phyloP scores from a whole-genome alignment of 2,797 vertebrate species.

The Enteromius thamalakanensis region DNA sequence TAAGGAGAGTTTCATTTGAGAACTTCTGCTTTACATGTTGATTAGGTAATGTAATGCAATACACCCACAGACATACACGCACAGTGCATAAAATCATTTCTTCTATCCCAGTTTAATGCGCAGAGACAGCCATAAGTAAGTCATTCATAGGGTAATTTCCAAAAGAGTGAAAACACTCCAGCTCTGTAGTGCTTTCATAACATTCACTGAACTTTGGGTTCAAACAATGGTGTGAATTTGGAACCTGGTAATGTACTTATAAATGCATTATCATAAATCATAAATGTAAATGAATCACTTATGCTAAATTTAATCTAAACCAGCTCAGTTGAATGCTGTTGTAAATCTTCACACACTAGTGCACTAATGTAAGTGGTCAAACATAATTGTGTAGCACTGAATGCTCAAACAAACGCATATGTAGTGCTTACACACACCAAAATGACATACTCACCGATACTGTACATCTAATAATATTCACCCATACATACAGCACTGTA shows the following conservation, averaged over 20 bases:
- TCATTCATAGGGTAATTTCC: conserved; percentile 4
- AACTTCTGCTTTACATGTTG: conserved; percentile 22
- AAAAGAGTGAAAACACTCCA: conserved; percentile 5
- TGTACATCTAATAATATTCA: not conserved
- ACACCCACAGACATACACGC: conserved; percentile 14
- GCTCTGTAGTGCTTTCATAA: not conserved
- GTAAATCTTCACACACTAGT: not conserved
- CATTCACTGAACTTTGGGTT: not conserved
- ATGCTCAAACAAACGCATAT: not conserved
- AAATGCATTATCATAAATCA: conserved; percentile 30
- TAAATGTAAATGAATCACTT: conserved; percentile 8
- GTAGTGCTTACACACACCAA: not conserved
- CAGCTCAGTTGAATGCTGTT: not conserved
- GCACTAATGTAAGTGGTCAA: not conserved
- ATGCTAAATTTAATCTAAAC: not conserved
- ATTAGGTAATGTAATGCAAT: conserved; percentile 31
- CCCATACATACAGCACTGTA: not conserved
- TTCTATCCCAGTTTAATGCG: conserved; percentile 20
- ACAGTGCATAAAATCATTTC: not conserved
- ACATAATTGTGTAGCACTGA: not conserved
- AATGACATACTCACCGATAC: not conserved
- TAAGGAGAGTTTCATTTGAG: conserved; percentile 35
- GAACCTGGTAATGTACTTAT: not conserved
- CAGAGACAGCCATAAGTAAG: conserved; percentile 22
- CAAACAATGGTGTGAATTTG: conserved; percentile 12